Base-by-base conservation (phyloP, 1,140 invertebrate species). In the Ceratina calcarata region DNA sequence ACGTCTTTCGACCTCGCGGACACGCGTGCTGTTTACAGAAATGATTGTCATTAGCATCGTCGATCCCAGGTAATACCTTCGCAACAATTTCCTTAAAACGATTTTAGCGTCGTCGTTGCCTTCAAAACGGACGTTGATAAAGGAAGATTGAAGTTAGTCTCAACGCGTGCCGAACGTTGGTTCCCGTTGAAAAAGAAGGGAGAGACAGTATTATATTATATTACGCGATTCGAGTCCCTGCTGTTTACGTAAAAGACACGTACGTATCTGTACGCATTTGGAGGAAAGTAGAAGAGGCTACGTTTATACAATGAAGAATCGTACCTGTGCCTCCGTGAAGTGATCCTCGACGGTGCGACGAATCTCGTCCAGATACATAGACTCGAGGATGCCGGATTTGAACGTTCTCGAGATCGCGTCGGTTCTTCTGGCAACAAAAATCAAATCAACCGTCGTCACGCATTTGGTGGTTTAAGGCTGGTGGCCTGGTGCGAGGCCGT, bases 401-500 rank as follows among this genome's bases (percentile, higher is more conserved):
- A 51, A 58, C 70, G 73, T 61, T 69, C 20, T 76, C 62, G 61
- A 67, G 45, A 64, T 8, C 16, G 58, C 68, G 32, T 81, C 55
- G 58, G 45, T 58, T 73, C 37, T 45, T 45, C 60, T 81, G 73
- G 81, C 76, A 65, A 65, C 70, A 78, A 71, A 37, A 32, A 72
- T 45, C 71, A 66, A 75, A 71, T 87, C 68, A 84, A 82, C 86
- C 88, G 70, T 82, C 75, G 86, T 91, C 87, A 83, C 90, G 86
- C 89, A 91, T 91, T 70, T 82, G 91, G 88, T 84, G 85, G 55
- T 86, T 82, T 75, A 86, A 88, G 87, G 85, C 89, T 85, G 88
- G 75, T 85, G 91, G 91, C 90, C 90, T 82, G 87, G 84, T 80
- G 88, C 82, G 89, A 90, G 91, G 90, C 91, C 91, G 89, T 90